Evolutionary conservation across 2,113 vertebrate genomes (phyloP).

Genomic region (Alectura lathami): DNA sequence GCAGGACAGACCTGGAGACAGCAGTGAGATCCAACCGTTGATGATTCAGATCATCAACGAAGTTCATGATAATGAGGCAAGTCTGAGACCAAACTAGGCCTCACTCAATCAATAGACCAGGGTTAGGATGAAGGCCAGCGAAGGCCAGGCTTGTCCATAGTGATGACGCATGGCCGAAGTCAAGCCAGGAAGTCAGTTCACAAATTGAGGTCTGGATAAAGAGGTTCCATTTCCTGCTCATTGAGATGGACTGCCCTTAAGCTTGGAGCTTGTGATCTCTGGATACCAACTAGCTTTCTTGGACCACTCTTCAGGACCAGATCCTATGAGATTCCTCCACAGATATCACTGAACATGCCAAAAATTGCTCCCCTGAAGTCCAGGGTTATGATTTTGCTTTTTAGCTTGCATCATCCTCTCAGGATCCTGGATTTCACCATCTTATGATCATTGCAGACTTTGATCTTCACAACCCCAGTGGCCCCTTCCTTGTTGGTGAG

Average conservation of each 20-base stretch:
- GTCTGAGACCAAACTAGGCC: not conserved
- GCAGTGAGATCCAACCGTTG: not conserved
- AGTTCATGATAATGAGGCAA: not conserved
- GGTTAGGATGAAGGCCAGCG: not conserved
- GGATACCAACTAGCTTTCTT: too few species aligned
- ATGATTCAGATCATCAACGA: not conserved
- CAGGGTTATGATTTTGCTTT: too few species aligned
- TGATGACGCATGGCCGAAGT: not conserved
- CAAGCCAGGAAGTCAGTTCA: not conserved
- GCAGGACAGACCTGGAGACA: not conserved
- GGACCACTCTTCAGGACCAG: too few species aligned
- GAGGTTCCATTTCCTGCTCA: not conserved
- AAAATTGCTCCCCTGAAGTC: too few species aligned
- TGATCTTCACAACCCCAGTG: not conserved
- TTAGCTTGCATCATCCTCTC: too few species aligned
- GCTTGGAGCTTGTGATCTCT: not conserved
- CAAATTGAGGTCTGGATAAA: not conserved
- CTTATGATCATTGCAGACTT: too few species aligned
- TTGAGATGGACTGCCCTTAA: not conserved
- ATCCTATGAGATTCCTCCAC: too few species aligned
- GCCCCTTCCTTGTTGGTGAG: not conserved
- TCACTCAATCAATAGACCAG: not conserved
- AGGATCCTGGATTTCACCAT: too few species aligned
- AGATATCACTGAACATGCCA: too few species aligned
- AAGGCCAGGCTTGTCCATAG: not conserved